A percentile compares a stretch with the other conserved stretches of the same genome.
These are phyloP conservation scores for Hirtodrosophila confusa DNA, from an alignment of 2,888 invertebrate genomes.

Conservation along the genomic window DNA sequence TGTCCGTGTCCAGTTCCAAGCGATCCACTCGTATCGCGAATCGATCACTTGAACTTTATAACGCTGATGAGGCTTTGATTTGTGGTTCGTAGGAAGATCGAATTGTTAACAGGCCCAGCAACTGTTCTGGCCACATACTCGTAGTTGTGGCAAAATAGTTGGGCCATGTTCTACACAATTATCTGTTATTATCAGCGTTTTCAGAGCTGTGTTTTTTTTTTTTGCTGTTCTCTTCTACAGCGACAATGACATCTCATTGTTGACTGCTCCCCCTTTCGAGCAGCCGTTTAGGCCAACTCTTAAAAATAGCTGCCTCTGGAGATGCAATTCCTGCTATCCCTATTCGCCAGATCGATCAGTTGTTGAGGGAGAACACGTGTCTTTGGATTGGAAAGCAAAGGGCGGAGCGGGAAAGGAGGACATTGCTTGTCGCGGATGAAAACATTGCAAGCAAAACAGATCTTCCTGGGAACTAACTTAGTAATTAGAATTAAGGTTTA, in stretches of 20 bases:
- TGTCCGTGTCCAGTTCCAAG: conserved; percentile 8
- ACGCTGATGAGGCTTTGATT: conserved; percentile 77
- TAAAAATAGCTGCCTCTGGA: conserved; percentile 73
- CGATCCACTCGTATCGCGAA: conserved; percentile 59
- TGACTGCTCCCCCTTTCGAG: conserved; percentile 19
- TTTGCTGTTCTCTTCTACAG: conserved; percentile 25
- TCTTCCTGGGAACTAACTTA: background rate
- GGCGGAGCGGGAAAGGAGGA: conserved; percentile 11
- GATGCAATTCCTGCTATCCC: conserved; percentile 39
- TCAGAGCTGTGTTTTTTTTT: conserved; percentile 10
- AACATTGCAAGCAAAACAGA: conserved; percentile 3
- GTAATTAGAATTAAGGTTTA: background rate
- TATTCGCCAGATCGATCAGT: conserved; percentile 23
- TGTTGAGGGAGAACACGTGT: conserved; percentile 72
- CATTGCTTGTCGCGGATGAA: conserved; percentile 27
- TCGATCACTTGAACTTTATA: conserved; percentile 79
- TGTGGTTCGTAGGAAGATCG: conserved; percentile 48
- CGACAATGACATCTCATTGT: conserved; percentile 74
- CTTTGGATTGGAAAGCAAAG: conserved; percentile 25
- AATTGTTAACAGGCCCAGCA: conserved; percentile 24
- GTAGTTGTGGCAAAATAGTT: conserved; percentile 68
- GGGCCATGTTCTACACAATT: conserved; percentile 83
- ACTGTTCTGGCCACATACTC: conserved; percentile 29
- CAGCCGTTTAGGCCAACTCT: conserved; percentile 70
- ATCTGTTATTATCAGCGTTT: conserved; percentile 79